Percentiles rank a stretch among this genome's conserved stretches.
Evolutionary conservation across 2,888 invertebrate genomes (phyloP).

Genomic region (Cyrtodaria siliqua): DNA sequence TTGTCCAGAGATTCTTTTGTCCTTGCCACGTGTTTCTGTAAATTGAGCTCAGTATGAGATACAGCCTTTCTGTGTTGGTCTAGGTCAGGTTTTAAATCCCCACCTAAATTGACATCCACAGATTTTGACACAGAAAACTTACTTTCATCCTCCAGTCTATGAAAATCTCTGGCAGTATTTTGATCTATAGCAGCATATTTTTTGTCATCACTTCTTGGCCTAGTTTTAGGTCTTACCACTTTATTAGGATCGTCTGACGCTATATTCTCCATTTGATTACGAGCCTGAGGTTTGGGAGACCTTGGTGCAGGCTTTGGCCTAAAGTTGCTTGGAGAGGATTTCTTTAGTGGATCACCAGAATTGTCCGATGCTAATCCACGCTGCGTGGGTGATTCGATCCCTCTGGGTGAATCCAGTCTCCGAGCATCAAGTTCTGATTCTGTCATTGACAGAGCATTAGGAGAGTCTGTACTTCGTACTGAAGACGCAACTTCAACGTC

Average conservation of each 20-base stretch:
- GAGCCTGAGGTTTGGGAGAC: constrained; percentile 42
- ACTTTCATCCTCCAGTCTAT: background rate
- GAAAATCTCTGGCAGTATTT: constrained; percentile 2
- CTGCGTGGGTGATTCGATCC: constrained; percentile 27
- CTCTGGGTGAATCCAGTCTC: constrained; percentile 32
- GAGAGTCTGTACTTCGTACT: constrained; percentile 36
- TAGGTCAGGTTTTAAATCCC: constrained; percentile 4
- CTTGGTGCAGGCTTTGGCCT: constrained; percentile 40
- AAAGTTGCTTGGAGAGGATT: constrained; percentile 4
- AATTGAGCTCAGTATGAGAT: constrained; percentile 30
- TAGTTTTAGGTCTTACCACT: constrained; percentile 29
- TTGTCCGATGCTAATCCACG: constrained; percentile 18
- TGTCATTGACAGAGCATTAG: constrained; percentile 56
- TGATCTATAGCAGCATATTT: constrained; percentile 2
- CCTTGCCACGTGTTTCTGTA: constrained; percentile 45
- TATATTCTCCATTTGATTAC: constrained; percentile 31
- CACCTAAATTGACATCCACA: constrained; percentile 33
- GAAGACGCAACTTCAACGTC: constrained; percentile 27
- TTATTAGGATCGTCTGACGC: constrained; percentile 19
- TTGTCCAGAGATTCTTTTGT: constrained; percentile 48
- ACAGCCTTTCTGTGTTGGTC: constrained; percentile 18
- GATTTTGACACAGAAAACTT: constrained; percentile 32
- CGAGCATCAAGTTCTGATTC: constrained; percentile 60
- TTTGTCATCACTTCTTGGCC: constrained; percentile 25
- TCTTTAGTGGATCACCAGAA: constrained; percentile 14